Conservation (phyloP, 2,797 vertebrate species). For the Acipenser transmontanus region DNA sequence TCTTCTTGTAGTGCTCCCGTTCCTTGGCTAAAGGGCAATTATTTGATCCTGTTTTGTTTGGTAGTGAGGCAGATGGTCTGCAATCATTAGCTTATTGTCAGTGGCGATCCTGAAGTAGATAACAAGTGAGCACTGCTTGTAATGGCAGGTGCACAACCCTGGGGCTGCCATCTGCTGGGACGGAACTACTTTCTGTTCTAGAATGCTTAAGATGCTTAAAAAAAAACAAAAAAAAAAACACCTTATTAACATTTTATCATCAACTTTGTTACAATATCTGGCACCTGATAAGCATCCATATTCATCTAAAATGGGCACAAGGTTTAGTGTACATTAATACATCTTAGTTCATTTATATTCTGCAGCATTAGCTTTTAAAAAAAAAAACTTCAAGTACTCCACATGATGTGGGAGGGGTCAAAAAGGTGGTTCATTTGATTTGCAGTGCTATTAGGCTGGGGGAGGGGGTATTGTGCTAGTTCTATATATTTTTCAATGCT, state of each 20-base stretch:
- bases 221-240: not conserved
- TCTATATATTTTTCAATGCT: no score
- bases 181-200: constrained; percentile 12
- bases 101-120: constrained; percentile 64
- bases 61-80: constrained; percentile 66
- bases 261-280: no score
- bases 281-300: no score
- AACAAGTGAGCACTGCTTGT: constrained; percentile 62
- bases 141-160: constrained; percentile 74
- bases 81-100: constrained; percentile 78
- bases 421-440: constrained; percentile 1
- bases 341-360: not conserved
- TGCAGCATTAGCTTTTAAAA: not conserved
- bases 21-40: constrained; percentile 27
- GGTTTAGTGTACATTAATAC: not conserved
- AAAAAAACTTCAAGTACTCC: not conserved
- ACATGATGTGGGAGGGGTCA: not conserved
- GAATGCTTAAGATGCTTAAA: constrained; percentile 13
- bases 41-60: constrained; percentile 37
- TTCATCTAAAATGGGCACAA: not conserved
- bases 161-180: constrained; percentile 62
- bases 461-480: not conserved
- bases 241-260: not conserved
- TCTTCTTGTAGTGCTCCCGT: constrained; percentile 28
- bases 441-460: no score